Evolutionary conservation across 2,888 invertebrate genomes (phyloP).

Genomic region (Loripinus fragilis): DNA sequence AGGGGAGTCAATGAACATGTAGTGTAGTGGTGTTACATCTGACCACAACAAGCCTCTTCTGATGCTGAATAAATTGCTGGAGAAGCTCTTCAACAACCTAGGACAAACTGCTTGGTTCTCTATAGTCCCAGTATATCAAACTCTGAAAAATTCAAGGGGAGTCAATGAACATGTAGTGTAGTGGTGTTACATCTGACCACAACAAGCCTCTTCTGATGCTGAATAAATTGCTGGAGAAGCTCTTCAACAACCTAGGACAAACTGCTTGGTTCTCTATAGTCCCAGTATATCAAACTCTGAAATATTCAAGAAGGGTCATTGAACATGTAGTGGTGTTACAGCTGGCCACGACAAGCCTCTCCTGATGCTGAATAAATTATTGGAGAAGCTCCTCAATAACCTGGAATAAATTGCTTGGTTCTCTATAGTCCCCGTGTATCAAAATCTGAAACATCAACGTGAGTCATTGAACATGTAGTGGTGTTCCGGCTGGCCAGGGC

Average conservation of each 20-base stretch:
- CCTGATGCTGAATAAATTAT: slow-evolving; percentile 86
- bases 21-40: too few species aligned
- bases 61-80: slow-evolving; percentile 86
- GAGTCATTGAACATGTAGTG: too few species aligned
- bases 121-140: slow-evolving; percentile 87
- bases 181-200: too few species aligned
- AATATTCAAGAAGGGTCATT: slow-evolving; percentile 16
- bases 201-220: slow-evolving; percentile 83
- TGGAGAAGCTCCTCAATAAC: slow-evolving; percentile 87
- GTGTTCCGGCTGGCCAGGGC: too few species aligned
- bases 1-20: too few species aligned
- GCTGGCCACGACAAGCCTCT: slow-evolving; percentile 78
- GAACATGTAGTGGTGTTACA: too few species aligned
- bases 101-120: slow-evolving; percentile 86
- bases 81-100: slow-evolving; percentile 87
- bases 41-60: slow-evolving; percentile 83
- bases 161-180: too few species aligned
- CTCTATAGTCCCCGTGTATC: slow-evolving; percentile 87
- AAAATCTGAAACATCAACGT: slow-evolving; percentile 80
- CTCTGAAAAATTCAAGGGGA: slow-evolving; percentile 65
- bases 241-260: slow-evolving; percentile 87
- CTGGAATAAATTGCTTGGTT: slow-evolving; percentile 86
- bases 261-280: slow-evolving; percentile 86
- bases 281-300: slow-evolving; percentile 87
- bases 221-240: slow-evolving; percentile 87